Conservation (phyloP, 2,888 invertebrate species). For the Macrosiphum euphorbiae region DNA sequence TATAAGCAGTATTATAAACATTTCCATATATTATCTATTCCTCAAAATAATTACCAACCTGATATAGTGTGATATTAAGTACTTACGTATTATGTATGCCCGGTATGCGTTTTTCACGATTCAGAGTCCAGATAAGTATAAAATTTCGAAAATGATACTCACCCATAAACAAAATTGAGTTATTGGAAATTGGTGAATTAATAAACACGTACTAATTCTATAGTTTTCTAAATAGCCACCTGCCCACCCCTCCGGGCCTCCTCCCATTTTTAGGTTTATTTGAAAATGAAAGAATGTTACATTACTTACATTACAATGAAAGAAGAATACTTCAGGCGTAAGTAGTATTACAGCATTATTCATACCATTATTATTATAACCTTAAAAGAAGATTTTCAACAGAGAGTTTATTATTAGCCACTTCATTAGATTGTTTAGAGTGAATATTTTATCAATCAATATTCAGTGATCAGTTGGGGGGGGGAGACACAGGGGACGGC, state of each 20-base stretch:
- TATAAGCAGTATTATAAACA: background rate
- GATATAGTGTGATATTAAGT: background rate
- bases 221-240: background rate
- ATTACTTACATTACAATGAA: background rate
- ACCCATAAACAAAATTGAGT: background rate
- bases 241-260: background rate
- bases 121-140: background rate
- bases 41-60: background rate
- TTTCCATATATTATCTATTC: background rate
- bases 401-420: background rate
- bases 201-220: background rate
- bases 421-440: background rate
- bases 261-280: too few species aligned
- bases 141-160: background rate
- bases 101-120: background rate
- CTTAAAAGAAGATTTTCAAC: background rate
- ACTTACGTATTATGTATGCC: too few species aligned
- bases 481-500: too few species aligned
- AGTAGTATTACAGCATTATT: background rate
- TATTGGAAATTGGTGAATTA: background rate
- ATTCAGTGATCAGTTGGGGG: background rate
- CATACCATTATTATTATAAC: background rate
- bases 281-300: too few species aligned
- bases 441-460: background rate
- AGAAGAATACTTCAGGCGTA: background rate